Evolutionary conservation across 1,140 invertebrate genomes (phyloP).

Genomic region (Araneus ventricosus): DNA sequence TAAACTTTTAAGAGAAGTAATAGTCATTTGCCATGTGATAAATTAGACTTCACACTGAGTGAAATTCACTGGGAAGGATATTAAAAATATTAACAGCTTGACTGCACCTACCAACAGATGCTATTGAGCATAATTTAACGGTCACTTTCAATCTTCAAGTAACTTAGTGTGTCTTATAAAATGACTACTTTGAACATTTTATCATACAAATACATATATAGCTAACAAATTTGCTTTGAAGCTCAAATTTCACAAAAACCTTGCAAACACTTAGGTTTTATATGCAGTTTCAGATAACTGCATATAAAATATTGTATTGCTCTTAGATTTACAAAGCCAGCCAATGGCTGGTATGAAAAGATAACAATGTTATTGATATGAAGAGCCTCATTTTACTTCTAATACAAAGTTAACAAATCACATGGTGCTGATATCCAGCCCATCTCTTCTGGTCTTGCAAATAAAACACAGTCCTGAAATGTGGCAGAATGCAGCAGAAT

Average conservation of each 20-base stretch:
- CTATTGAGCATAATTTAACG: constrained; percentile 38
- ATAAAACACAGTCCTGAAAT: constrained; percentile 51
- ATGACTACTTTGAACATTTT: constrained; percentile 65
- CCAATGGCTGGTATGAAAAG: constrained; percentile 27
- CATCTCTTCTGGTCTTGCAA: constrained; percentile 8
- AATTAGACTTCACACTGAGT: too few relatives aligned
- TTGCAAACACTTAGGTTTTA: constrained; percentile 14
- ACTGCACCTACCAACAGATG: constrained; percentile 11
- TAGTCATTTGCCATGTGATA: too few relatives aligned
- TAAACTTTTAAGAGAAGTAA: too few relatives aligned
- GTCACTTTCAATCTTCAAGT: constrained; percentile 27
- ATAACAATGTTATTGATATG: constrained; percentile 65
- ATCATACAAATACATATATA: constrained; percentile 63
- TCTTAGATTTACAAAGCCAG: constrained; percentile 57
- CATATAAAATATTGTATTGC: constrained; percentile 72
- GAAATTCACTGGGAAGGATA: too few relatives aligned
- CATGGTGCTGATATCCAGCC: neutral
- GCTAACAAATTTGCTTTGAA: constrained; percentile 58
- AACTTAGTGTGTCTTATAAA: constrained; percentile 29
- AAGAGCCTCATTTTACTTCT: constrained; percentile 38
- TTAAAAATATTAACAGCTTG: constrained; percentile 10
- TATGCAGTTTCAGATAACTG: constrained; percentile 20
- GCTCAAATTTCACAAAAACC: constrained; percentile 57
- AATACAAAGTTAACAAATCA: constrained; percentile 8
- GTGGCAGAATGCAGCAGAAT: constrained; percentile 36